These are phyloP conservation scores for Myopa testacea DNA, from an alignment of 2,888 invertebrate species.

Conservation along the genomic window DNA sequence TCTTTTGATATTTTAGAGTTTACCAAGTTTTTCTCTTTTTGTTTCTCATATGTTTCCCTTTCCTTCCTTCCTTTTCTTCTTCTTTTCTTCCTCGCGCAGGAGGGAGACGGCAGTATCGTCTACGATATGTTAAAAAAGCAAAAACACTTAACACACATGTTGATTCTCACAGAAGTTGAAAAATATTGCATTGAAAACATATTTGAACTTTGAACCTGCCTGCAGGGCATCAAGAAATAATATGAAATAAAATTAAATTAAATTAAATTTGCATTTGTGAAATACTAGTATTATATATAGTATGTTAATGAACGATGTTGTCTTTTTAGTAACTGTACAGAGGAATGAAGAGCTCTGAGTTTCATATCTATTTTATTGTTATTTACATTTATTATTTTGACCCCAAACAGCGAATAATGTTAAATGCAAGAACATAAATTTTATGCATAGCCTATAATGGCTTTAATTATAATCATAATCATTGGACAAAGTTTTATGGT, in stretches of 20 bases:
- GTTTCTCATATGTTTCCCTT: not conserved
- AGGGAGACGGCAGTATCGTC: not conserved
- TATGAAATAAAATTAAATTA: constrained; percentile 38
- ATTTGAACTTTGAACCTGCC: constrained; percentile 2
- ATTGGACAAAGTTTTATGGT: no score
- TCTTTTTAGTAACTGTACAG: no score
- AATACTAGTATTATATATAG: not conserved
- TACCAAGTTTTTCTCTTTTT: not conserved
- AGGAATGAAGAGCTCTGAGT: no score
- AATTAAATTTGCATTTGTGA: constrained; percentile 45
- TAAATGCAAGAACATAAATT: no score
- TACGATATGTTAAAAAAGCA: not conserved
- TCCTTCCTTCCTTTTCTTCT: not conserved
- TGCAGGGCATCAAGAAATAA: not conserved
- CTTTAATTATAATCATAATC: no score
- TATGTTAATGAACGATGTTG: not conserved
- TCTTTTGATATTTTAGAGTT: not conserved
- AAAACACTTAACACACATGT: constrained; percentile 29
- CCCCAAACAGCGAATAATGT: no score
- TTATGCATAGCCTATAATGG: no score
- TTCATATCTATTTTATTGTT: no score
- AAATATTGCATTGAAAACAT: not conserved
- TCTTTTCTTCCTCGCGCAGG: not conserved
- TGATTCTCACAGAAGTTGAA: constrained; percentile 24
- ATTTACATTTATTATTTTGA: no score